Conservation (phyloP, 2,797 vertebrate species). For the Spinibarbus caldwelli region DNA sequence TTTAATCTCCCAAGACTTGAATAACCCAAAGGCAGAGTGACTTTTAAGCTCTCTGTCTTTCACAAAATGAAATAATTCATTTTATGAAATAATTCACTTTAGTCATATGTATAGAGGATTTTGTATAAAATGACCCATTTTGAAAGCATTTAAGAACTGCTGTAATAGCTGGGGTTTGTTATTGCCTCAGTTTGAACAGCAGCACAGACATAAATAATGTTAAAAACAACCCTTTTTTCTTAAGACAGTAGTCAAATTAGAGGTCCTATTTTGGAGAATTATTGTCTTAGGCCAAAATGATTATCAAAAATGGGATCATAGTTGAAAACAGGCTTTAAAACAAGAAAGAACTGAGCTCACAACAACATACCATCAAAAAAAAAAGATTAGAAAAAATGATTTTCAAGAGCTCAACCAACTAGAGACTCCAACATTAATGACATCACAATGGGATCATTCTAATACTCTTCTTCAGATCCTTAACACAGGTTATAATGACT, state of each 20-base stretch:
- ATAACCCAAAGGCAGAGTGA: constrained; percentile 48
- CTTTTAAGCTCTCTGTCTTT: constrained; percentile 38
- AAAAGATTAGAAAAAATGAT: not conserved
- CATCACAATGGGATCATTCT: constrained; percentile 28
- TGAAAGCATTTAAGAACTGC: not conserved
- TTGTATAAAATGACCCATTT: not conserved
- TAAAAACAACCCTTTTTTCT: not conserved
- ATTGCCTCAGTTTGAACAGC: not conserved
- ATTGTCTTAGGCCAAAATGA: not conserved
- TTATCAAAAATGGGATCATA: not conserved
- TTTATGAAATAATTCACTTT: constrained; percentile 5
- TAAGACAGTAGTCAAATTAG: not conserved
- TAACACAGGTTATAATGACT: constrained; percentile 32
- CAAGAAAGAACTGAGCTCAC: not conserved
- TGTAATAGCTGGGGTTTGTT: not conserved
- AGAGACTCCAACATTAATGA: constrained; percentile 8
- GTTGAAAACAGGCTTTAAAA: constrained; percentile 4
- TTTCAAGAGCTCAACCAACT: not conserved
- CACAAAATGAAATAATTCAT: constrained; percentile 38
- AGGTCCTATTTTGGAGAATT: not conserved
- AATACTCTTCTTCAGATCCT: constrained; percentile 9
- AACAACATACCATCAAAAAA: constrained; percentile 14
- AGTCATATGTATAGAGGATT: constrained; percentile 17
- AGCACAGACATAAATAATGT: not conserved
- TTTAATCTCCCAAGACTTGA: constrained; percentile 67